These are phyloP conservation scores for Actinia equina DNA, from an alignment of 64 coral and sea anemone species.

Conservation along the genomic window DNA sequence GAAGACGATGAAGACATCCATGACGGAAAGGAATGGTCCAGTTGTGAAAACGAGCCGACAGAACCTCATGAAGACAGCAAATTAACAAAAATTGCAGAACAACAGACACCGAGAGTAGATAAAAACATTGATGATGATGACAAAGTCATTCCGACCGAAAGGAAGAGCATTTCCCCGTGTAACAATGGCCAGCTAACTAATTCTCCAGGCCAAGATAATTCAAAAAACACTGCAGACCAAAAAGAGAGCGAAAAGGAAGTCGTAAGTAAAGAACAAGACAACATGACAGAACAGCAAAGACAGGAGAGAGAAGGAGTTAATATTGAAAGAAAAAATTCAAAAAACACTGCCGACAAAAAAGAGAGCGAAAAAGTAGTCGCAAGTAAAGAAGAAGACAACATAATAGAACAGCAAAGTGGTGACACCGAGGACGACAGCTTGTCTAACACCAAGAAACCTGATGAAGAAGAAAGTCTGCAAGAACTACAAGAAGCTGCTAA, in stretches of 20 bases:
- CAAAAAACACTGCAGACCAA: background rate
- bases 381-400: background rate
- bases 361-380: background rate
- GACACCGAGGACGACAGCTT: background rate
- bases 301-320: too few relatives aligned
- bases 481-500: conserved; percentile 48
- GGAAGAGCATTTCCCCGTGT: too few relatives aligned
- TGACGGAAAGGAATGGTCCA: background rate
- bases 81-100: background rate
- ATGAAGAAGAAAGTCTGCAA: conserved; percentile 15
- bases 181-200: too few relatives aligned
- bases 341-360: background rate
- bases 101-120: background rate
- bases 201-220: background rate
- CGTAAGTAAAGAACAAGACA: background rate
- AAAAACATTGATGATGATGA: background rate
- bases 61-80: background rate
- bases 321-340: background rate
- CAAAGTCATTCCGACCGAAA: background rate
- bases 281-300: background rate
- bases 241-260: background rate
- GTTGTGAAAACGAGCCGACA: background rate
- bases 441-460: background rate
- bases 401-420: background rate
- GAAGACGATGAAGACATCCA: background rate